These are phyloP conservation scores for Tromatobia lineatoria DNA, from an alignment of 2,888 invertebrate species.

Conservation along the genomic window DNA sequence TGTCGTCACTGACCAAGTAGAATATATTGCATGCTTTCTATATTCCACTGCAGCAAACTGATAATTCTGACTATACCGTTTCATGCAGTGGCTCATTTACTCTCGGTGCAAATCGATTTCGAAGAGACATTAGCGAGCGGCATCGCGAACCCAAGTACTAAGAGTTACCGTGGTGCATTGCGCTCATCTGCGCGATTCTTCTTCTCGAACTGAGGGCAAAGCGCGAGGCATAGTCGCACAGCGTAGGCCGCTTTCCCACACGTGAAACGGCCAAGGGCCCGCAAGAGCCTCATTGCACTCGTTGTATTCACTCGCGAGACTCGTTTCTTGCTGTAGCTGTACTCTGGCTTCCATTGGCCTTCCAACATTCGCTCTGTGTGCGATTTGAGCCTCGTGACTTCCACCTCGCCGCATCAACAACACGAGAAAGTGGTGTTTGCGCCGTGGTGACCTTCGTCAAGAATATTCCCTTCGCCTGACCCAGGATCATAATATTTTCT, in stretches of 20 bases:
- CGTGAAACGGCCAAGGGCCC: conserved; percentile 57
- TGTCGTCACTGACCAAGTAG: not conserved
- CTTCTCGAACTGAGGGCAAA: conserved; percentile 46
- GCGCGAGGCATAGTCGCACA: conserved; percentile 25
- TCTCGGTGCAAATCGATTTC: conserved; percentile 56
- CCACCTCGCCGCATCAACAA: conserved; percentile 51
- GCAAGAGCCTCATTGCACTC: conserved; percentile 60
- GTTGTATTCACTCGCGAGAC: conserved; percentile 57
- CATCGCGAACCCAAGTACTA: conserved; percentile 30
- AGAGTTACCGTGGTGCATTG: conserved; percentile 14
- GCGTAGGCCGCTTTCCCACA: conserved; percentile 41
- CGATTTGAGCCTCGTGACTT: conserved; percentile 53
- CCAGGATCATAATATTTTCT: conserved; percentile 30
- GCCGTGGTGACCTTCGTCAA: conserved; percentile 52
- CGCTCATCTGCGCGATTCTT: conserved; percentile 42
- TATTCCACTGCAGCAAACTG: conserved; percentile 7
- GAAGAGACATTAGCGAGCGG: conserved; percentile 52
- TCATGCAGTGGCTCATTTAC: conserved; percentile 36
- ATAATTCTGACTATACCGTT: conserved; percentile 40
- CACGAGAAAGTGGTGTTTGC: conserved; percentile 38
- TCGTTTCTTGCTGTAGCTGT: conserved; percentile 46
- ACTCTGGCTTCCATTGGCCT: conserved; percentile 61
- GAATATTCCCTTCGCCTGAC: conserved; percentile 54
- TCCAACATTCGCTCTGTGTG: conserved; percentile 59
- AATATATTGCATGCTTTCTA: not conserved